Conservation (phyloP, 1,140 invertebrate species). For the Drosophila parvula region DNA sequence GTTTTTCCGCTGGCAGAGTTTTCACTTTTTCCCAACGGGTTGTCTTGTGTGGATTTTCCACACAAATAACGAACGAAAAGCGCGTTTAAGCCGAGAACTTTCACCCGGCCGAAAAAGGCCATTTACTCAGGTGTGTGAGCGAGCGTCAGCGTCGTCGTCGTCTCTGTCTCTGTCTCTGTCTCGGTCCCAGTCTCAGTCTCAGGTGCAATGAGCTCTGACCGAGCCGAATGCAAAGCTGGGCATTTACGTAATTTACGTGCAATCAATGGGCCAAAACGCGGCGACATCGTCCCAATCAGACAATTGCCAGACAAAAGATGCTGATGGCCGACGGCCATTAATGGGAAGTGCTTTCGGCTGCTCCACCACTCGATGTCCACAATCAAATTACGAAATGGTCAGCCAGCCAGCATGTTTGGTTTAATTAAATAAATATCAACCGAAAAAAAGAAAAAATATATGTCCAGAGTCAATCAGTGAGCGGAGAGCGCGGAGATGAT, state of each 20-base stretch:
- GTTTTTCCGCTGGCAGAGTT: constrained; percentile 66
- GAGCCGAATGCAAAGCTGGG: constrained; percentile 41
- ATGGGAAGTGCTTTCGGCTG: constrained; percentile 40
- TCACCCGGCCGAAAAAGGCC: constrained; percentile 53
- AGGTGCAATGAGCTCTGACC: constrained; percentile 69
- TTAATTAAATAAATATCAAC: constrained; percentile 70
- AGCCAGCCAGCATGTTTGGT: constrained; percentile 37
- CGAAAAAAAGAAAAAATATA: constrained; percentile 2
- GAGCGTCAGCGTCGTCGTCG: not conserved
- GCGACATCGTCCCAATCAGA: constrained; percentile 30
- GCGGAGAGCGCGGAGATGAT: constrained; percentile 42
- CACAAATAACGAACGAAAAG: constrained; percentile 11
- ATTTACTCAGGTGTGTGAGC: constrained; percentile 20
- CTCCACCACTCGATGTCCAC: constrained; percentile 17
- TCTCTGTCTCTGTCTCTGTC: not conserved
- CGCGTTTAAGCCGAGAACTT: constrained; percentile 60
- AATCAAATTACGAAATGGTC: constrained; percentile 67
- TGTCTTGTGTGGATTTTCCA: constrained; percentile 56
- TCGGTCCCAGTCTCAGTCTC: constrained; percentile 4
- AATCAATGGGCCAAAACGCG: constrained; percentile 62
- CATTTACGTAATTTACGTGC: constrained; percentile 66
- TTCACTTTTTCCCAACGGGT: constrained; percentile 80
- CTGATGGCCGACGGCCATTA: constrained; percentile 35
- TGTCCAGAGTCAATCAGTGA: constrained; percentile 26
- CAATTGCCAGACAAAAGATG: constrained; percentile 46